Base-by-base conservation (phyloP, 1,140 invertebrate genomes). In the Drosophila nannoptera region DNA sequence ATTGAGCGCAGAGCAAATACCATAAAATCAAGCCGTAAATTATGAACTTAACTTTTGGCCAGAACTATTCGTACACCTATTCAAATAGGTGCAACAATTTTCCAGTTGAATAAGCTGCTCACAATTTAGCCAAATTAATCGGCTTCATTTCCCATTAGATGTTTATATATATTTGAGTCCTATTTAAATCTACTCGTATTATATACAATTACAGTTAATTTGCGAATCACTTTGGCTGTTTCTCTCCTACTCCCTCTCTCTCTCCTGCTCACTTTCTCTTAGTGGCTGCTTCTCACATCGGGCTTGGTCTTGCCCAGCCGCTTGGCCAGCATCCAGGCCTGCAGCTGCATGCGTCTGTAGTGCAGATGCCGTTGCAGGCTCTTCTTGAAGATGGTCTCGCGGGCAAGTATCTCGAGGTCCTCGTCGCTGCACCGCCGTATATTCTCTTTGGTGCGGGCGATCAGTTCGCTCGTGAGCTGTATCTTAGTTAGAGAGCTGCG, bases 341-440 rank as follows among this genome's bases (percentile, higher is more conserved):
- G 64, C 22, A 77, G 42, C 33, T 69, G 67, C 74, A 86, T 81
- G 42, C 68, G 72, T 1, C 82, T 40, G 45, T 86, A 71, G 56
- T 86, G 75, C 36, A 86, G 33, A 55, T 75, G 64, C 0, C 81
- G 59, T 9, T 86, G 77, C 1, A 86, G 50, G 14, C 40, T 82
- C 53, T 82, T 86, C 46, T 64, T 75, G 48, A 86, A 86, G 45
- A 87, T 49, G 16, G 78, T 87, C 45, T 86, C 77, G 4, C 82
- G 33, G 11, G 82, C 82, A 11, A 86, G 35, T 12, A 78, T 87
- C 69, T 78, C 59, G n/a, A 86, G 64, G 62, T 86, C 82, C 69
- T 86, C 82, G 12, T 12, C 53, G 48, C 77, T 87, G 50, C 82
- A 86, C 2, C 45, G 50, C 1, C 38, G 29, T 0, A 86, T 87